Conservation (phyloP, 2,797 vertebrate genomes). For the Sparidentex hasta region DNA sequence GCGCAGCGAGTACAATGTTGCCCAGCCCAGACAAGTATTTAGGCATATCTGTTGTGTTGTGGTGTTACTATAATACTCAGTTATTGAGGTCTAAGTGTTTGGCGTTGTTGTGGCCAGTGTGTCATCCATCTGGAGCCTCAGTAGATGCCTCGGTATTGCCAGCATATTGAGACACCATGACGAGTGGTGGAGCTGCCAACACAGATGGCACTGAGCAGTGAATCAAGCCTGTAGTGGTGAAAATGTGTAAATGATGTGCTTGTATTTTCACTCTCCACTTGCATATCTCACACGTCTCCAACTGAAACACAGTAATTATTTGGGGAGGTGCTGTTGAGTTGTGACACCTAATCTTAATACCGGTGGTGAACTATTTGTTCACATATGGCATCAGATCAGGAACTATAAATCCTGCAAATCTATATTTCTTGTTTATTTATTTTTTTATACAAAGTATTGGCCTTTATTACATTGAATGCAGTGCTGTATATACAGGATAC, state of each 20-base stretch:
- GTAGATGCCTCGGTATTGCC: constrained; percentile 36
- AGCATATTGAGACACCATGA: constrained; percentile 55
- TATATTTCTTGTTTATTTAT: not conserved
- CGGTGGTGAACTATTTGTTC: constrained; percentile 1
- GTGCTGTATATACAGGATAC: not conserved
- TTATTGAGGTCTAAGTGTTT: constrained; percentile 39
- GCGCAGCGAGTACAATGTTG: constrained; percentile 10
- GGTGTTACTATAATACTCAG: constrained; percentile 25
- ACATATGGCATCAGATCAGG: constrained; percentile 1
- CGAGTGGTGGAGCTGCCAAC: constrained; percentile 43
- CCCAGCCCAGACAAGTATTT: not conserved
- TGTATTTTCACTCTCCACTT: constrained; percentile 9
- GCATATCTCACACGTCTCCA: not conserved
- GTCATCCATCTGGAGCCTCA: constrained; percentile 70
- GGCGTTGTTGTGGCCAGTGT: constrained; percentile 53
- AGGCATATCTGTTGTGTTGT: constrained; percentile 22
- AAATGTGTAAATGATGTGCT: constrained; percentile 32
- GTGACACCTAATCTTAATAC: not conserved
- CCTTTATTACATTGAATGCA: not conserved
- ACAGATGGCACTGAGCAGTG: constrained; percentile 67
- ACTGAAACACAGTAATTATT: constrained; percentile 18
- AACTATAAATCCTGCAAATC: not conserved
- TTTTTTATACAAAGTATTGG: not conserved
- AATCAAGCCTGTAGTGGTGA: constrained; percentile 23
- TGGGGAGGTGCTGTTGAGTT: not conserved